Evolutionary conservation across 2,888 invertebrate species (phyloP).

Genomic region (Monoplex corrugatus): DNA sequence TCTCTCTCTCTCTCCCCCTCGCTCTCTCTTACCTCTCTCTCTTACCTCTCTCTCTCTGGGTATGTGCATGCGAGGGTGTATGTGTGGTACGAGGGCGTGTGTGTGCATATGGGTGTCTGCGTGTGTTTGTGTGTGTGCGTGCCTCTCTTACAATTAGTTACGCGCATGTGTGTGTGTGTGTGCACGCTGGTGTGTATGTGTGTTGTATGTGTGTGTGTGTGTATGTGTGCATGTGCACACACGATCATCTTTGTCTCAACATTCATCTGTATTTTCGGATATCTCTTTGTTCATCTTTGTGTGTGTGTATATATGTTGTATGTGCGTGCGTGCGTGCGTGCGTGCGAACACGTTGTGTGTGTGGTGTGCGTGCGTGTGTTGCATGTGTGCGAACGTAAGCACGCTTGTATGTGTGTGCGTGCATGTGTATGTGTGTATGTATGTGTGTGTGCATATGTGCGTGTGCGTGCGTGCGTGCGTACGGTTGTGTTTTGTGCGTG

Average conservation of each 20-base stretch:
- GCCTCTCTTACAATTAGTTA: no score
- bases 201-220: slow-evolving; percentile 6
- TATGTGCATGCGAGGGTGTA: no score
- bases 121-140: no score
- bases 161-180: slow-evolving; percentile 6
- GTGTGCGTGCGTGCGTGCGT: slow-evolving; percentile 10
- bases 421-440: slow-evolving; percentile 10
- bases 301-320: background rate
- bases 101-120: no score
- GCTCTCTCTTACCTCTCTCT: no score
- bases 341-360: no score
- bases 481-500: background rate
- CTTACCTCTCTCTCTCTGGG: no score
- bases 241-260: no score
- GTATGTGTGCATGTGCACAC: slow-evolving; percentile 12
- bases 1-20: no score
- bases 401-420: slow-evolving; percentile 25
- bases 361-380: no score
- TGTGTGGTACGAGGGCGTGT: no score
- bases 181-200: slow-evolving; percentile 19
- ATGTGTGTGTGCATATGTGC: background rate
- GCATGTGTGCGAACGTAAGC: background rate
- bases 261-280: no score
- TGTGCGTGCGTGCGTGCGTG: slow-evolving; percentile 22
- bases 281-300: background rate